Evolutionary conservation across 2,888 invertebrate species (phyloP), one percentile per base, ranked within the genome.

Genomic region (Dioctria rufipes): DNA sequence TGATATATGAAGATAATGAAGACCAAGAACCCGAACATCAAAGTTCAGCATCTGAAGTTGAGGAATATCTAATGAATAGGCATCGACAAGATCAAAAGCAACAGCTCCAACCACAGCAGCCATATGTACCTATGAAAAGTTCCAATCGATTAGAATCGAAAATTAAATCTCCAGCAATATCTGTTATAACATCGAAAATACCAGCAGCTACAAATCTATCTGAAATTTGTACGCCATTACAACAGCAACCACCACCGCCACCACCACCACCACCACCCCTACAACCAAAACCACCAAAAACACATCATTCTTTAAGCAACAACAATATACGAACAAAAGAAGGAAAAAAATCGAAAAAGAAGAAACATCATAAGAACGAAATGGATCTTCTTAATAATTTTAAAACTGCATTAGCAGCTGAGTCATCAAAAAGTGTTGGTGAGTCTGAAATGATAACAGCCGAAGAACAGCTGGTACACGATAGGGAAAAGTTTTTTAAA

Each of bases 1-100:
- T 96, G 94, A 96, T 96, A 84, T 95, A 95, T 93, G 95, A 95
- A 88, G 95, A 95, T 85, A 93, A 94, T 9, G 95, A 95, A 88
- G 95, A 95, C 84, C 83, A 83, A 65, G 83, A 85, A 65, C 83
- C 83, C 8, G 88, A 88, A 25, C 90, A 89, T 80, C 90, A 90
- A 0, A 90, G 90, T 60, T 86, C 86, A 51, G 84, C 86, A 73
- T 84, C 86, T 43, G 86, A 87, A 84, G 82, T 86, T 42, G 85
- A 84, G 83, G 86, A 89, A 85, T 90, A 90, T 84, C 90, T 92
- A 73, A 89, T 91, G 83, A 81, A 82, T 42, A 80, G n/a, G 78
- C 82, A 73, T 71, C 81, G 75, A 65, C 46, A 66, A 61, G 37
- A 75, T 25, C 61, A 75, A 8, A 3, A 40, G 8, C 71, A 73